phyloP scores from a whole-genome alignment of 2,888 invertebrate species.

The Craniophora ligustri region DNA sequence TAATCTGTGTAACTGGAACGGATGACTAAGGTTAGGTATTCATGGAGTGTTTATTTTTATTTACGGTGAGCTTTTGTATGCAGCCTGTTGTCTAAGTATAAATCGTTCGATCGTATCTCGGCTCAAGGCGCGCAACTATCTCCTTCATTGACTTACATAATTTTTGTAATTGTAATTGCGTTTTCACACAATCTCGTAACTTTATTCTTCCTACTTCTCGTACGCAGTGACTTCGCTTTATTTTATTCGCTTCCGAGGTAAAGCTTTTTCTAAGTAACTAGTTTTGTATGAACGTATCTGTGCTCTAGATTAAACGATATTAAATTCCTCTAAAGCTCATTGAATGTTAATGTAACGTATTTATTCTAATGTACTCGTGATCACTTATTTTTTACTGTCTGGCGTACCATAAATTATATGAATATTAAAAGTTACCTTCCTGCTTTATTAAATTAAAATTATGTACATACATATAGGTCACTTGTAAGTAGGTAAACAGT shows the following conservation, averaged over 20 bases:
- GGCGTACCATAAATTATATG: background rate
- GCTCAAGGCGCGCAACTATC: conserved; percentile 74
- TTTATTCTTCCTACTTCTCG: conserved; percentile 76
- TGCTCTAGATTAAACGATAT: conserved; percentile 28
- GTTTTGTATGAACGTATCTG: conserved; percentile 15
- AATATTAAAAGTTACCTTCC: conserved; percentile 14
- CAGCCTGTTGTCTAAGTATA: conserved; percentile 46
- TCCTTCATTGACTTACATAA: conserved; percentile 79
- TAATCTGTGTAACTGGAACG: conserved; percentile 20
- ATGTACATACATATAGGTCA: background rate
- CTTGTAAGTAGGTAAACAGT: too few species aligned
- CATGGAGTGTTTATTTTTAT: conserved; percentile 29
- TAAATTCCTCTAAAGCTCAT: conserved; percentile 28
- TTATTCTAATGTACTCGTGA: conserved; percentile 39
- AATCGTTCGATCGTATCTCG: conserved; percentile 63
- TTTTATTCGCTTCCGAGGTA: conserved; percentile 70
- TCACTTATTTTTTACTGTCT: conserved; percentile 26
- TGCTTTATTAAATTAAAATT: conserved; percentile 11
- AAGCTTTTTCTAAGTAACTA: conserved; percentile 18
- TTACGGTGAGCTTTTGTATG: conserved; percentile 61
- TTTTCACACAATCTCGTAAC: conserved; percentile 79
- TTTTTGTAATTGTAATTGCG: conserved; percentile 81
- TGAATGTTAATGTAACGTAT: conserved; percentile 35
- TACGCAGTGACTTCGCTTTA: conserved; percentile 53
- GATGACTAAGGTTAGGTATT: conserved; percentile 22